Base-by-base conservation (phyloP, 2,888 invertebrate genomes). In the Rotaria magnacalcarata region DNA sequence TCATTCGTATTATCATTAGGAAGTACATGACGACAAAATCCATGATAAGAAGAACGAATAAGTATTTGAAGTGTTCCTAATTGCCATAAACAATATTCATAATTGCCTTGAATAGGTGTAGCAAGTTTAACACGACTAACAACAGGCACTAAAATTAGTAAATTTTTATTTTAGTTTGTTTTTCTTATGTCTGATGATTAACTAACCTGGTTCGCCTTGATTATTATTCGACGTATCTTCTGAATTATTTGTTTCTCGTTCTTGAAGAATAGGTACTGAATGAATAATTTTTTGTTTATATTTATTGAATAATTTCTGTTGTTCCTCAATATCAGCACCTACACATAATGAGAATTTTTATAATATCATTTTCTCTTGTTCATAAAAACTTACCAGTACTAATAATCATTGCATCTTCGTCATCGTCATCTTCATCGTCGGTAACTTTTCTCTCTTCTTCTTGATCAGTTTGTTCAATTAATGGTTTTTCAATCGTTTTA, bases 31-130 rank as follows among this genome's bases (percentile, higher is more conserved):
- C n/a, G 43, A 47, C 24, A n/a, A 80, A 19, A 80, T 47, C 80
- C 80, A 80, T 80, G 80, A n/a, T 80, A 47, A 47, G 41, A 41
- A 19, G 80, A 47, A 24, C 80, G 80, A 10, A 80, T 80, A 24
- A 80, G 47, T 10, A 80, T 11, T 47, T 43, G 43, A 24, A 80
- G n/a, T n/a, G 43, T 80, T 6, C 80, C 80, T 14, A 80, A 47
- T 80, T 80, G 80, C 80, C 80, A 80, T 80, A 80, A 47, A 80
- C 47, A 47, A 80, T 80, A 80, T 47, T 80, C 80, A 47, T 80
- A 80, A 80, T 80, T 80, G 10, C 43, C 47, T 47, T 43, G 47
- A n/a, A 47, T 1, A n/a, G 80, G 80, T 47, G 47, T 47, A 11
- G 80, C 47, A 47, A 80, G 47, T 47, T 47, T 24, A 14, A 80